Evolutionary conservation across 2,888 invertebrate genomes (phyloP).

Genomic region (Aporophyla lueneburgensis): DNA sequence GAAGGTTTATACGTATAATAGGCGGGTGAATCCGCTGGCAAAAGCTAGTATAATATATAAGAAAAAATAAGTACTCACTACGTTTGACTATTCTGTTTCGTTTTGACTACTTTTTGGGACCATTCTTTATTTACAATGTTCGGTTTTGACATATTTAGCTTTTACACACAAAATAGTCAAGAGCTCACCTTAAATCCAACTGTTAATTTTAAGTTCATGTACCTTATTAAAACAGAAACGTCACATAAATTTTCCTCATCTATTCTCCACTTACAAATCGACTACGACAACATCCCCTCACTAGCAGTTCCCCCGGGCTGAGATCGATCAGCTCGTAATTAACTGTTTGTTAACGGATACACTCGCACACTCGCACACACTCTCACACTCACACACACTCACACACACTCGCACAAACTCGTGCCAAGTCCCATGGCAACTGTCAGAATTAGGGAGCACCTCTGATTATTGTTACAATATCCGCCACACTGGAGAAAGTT

Average conservation of each 20-base stretch:
- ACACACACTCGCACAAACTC: slow-evolving; percentile 34
- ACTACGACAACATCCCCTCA: slow-evolving; percentile 59
- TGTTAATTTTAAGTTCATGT: background rate
- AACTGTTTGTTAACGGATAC: slow-evolving; percentile 86
- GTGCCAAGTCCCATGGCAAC: slow-evolving; percentile 48
- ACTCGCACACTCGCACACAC: slow-evolving; percentile 64
- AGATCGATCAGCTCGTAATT: slow-evolving; percentile 87
- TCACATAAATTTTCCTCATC: too few relatives aligned
- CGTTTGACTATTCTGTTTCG: background rate
- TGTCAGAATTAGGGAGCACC: slow-evolving; percentile 37
- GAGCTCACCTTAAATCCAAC: too few relatives aligned
- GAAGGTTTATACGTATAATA: too few relatives aligned
- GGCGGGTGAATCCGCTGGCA: too few relatives aligned
- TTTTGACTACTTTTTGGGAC: background rate
- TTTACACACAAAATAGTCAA: background rate
- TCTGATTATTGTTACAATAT: slow-evolving; percentile 40
- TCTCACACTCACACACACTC: slow-evolving; percentile 42
- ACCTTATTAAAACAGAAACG: background rate
- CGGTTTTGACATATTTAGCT: background rate
- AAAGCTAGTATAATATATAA: background rate
- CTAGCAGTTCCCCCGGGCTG: slow-evolving; percentile 72
- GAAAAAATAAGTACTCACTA: background rate
- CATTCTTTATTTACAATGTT: background rate
- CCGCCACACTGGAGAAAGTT: background rate
- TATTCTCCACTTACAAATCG: slow-evolving; percentile 18